These are phyloP conservation scores for Alauda arvensis DNA, from an alignment of 2,797 vertebrate species.

Conservation along the genomic window DNA sequence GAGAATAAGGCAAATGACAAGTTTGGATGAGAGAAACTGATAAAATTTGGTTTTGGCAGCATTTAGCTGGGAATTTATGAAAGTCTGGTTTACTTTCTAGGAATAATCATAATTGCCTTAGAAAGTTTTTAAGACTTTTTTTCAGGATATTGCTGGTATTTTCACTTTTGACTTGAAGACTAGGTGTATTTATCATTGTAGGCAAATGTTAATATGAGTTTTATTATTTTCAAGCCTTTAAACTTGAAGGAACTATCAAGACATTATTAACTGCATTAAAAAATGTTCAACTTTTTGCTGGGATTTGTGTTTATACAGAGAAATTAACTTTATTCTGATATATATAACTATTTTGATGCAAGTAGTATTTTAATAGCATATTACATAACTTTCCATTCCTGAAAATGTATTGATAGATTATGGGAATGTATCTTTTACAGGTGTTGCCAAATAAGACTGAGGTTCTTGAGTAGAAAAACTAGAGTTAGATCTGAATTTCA, in stretches of 20 bases:
- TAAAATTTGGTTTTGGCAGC: background rate
- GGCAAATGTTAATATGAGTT: background rate
- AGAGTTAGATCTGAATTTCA: background rate
- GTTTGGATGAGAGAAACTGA: background rate
- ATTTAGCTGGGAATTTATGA: background rate
- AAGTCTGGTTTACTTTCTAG: background rate
- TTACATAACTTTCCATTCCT: background rate
- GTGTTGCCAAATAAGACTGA: background rate
- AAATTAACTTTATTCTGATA: background rate
- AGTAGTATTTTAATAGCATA: background rate
- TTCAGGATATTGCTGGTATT: background rate
- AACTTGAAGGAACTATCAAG: background rate
- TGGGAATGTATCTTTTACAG: rapidly evolving
- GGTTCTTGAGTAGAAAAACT: background rate
- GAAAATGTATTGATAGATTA: background rate
- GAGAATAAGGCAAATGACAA: background rate
- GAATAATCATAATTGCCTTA: background rate
- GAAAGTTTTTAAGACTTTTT: background rate
- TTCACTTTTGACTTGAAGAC: background rate
- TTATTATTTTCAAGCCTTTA: background rate
- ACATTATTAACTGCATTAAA: background rate
- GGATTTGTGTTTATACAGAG: background rate
- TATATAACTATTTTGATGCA: background rate
- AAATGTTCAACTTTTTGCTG: background rate
- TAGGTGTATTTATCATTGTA: background rate